Percentiles rank a stretch among this genome's conserved stretches.
phyloP scores from a whole-genome alignment of 2,888 invertebrate genomes.

The Lasius platythorax region DNA sequence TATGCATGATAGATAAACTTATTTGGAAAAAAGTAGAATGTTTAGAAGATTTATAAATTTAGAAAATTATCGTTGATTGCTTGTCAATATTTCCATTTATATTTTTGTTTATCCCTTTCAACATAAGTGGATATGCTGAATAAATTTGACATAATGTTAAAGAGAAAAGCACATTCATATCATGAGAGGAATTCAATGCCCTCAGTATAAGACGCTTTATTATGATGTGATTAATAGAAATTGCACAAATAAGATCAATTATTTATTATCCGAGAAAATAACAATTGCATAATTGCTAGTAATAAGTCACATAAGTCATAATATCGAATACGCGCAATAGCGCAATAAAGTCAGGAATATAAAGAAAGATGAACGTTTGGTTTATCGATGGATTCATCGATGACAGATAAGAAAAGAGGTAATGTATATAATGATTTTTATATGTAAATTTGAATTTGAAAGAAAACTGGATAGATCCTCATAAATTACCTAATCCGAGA shows the following conservation, averaged over 20 bases:
- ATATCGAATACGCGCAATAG: conserved; percentile 51
- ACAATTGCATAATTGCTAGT: conserved; percentile 66
- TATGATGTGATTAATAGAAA: conserved; percentile 54
- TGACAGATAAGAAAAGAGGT: neutral
- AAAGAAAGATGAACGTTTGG: neutral
- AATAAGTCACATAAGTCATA: conserved; percentile 59
- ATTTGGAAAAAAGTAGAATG: neutral
- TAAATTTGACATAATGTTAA: neutral
- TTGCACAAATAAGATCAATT: conserved; percentile 60
- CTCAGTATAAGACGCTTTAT: neutral
- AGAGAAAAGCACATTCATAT: neutral
- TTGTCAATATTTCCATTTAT: neutral
- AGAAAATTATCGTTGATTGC: neutral
- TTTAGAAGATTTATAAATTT: neutral
- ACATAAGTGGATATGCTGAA: neutral
- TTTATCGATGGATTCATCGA: neutral
- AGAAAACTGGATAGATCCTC: neutral
- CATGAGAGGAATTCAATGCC: neutral
- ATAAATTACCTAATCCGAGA: neutral
- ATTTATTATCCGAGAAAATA: conserved; percentile 59
- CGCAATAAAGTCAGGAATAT: neutral
- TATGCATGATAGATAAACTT: neutral
- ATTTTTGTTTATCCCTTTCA: neutral
- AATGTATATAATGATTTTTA: conserved; percentile 3
- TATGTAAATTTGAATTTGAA: neutral